These are phyloP conservation scores for Oasisia sp. DNA, from an alignment of 2,888 invertebrate species.

Conservation along the genomic window DNA sequence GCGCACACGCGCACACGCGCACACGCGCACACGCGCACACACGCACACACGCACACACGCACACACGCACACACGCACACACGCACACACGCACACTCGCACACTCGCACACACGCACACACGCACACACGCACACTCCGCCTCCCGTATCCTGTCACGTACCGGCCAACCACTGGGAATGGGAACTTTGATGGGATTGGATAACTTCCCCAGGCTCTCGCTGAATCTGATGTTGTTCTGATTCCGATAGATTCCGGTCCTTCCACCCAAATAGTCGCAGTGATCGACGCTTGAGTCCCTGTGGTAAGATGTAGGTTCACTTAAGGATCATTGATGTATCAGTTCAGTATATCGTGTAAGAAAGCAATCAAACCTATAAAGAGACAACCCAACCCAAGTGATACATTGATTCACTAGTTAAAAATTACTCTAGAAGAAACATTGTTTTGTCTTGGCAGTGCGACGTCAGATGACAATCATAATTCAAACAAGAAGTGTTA, in stretches of 20 bases:
- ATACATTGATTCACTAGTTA: too few species aligned
- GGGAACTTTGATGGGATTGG: neutral
- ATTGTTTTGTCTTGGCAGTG: too few species aligned
- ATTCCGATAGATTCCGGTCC: neutral
- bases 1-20: too few species aligned
- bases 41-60: too few species aligned
- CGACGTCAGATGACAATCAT: neutral
- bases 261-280: neutral
- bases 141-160: neutral
- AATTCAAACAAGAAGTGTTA: neutral
- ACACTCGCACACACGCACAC: too few species aligned
- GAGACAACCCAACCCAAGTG: too few species aligned
- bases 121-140: too few species aligned
- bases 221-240: neutral
- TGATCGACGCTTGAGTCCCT: neutral
- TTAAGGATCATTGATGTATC: neutral
- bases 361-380: neutral
- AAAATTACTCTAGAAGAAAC: too few species aligned
- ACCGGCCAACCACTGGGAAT: neutral
- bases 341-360: neutral
- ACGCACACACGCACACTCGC: too few species aligned
- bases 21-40: too few species aligned
- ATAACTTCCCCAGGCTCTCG: neutral
- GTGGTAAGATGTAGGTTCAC: neutral
- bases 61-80: too few species aligned